These are phyloP conservation scores for Vireo altiloquus DNA, from an alignment of 2,113 vertebrate species.

Conservation along the genomic window DNA sequence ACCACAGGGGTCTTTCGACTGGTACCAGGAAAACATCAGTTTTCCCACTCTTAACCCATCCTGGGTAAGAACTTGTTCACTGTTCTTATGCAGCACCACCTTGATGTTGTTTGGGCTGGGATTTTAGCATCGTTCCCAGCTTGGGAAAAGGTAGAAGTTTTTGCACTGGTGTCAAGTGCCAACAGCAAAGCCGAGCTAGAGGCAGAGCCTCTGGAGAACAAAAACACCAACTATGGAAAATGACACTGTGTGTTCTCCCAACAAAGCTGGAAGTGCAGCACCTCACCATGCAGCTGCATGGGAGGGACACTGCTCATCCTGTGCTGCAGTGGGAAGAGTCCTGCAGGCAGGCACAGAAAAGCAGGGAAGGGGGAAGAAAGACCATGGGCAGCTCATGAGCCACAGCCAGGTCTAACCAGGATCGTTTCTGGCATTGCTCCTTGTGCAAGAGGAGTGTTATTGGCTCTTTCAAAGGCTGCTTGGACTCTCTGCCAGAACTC, in stretches of 20 bases:
- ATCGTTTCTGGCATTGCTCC: not conserved
- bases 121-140: not conserved
- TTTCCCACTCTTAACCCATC: not conserved
- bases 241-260: not conserved
- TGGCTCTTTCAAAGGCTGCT: not conserved
- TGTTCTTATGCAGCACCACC: not conserved
- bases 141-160: not conserved
- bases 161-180: not conserved
- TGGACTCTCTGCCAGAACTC: not conserved
- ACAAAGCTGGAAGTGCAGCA: not conserved
- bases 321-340: not conserved
- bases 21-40: not conserved
- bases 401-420: not conserved
- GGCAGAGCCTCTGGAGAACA: not conserved
- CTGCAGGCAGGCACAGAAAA: not conserved
- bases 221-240: not conserved
- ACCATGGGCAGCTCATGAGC: not conserved
- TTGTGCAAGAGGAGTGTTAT: fast-evolving
- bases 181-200: not conserved
- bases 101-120: not conserved
- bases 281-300: not conserved
- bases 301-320: not conserved
- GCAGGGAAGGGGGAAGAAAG: not conserved
- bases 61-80: not conserved
- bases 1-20: fast-evolving